Percentiles rank a stretch among this genome's conserved stretches.
phyloP scores from a whole-genome alignment of 2,888 invertebrate genomes.

The Petrophora chlorosata region DNA sequence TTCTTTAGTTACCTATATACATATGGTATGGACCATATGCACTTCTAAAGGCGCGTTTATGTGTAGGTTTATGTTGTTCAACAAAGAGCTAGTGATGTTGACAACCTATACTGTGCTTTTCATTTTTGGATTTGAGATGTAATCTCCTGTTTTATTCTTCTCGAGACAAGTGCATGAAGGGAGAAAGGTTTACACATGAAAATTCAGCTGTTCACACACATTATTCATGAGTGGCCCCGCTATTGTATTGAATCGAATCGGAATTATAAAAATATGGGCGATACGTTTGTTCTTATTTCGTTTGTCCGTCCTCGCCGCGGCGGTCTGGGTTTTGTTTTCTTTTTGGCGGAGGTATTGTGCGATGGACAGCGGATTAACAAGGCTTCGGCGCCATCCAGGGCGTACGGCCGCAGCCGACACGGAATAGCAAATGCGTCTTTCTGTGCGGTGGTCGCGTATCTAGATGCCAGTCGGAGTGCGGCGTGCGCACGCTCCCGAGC shows the following conservation, averaged over 20 bases:
- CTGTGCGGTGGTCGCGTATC: conserved; percentile 60
- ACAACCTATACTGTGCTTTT: conserved; percentile 19
- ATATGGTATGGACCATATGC: no score
- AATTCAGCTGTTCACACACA: conserved; percentile 31
- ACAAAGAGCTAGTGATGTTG: conserved; percentile 24
- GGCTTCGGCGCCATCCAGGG: conserved; percentile 68
- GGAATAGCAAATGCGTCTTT: conserved; percentile 69
- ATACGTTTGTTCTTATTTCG: conserved; percentile 48
- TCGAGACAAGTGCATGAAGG: neutral
- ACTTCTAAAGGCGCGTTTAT: conserved; percentile 40
- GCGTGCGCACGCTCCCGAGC: conserved; percentile 48
- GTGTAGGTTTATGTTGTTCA: conserved; percentile 35
- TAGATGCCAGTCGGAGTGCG: conserved; percentile 51
- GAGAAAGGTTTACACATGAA: conserved; percentile 15
- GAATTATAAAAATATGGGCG: conserved; percentile 41
- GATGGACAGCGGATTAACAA: conserved; percentile 77
- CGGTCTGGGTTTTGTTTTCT: conserved; percentile 52
- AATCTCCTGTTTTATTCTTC: conserved; percentile 15
- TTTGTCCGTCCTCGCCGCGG: conserved; percentile 24
- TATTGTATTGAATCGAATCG: conserved; percentile 55
- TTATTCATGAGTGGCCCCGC: conserved; percentile 31
- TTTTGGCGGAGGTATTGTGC: conserved; percentile 63
- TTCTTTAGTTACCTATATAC: no score
- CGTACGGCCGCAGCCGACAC: conserved; percentile 52
- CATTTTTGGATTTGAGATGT: no score